These are phyloP conservation scores for Drosophila sp. DNA, from an alignment of 1,140 invertebrate species.

Conservation along the genomic window DNA sequence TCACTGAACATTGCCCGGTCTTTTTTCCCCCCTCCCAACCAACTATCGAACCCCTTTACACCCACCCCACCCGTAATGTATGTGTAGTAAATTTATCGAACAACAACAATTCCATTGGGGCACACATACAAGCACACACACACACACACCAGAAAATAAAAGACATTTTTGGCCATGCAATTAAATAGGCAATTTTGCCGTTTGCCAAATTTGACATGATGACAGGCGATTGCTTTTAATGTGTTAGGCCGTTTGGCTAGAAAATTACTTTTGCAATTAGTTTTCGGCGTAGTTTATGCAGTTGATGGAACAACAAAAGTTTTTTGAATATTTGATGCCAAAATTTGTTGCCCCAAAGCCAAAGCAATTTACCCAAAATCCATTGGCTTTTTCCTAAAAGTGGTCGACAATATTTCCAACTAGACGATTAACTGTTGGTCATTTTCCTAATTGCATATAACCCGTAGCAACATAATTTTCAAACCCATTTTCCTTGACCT, in stretches of 20 bases:
- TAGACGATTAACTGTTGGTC: not conserved
- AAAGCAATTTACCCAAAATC: not conserved
- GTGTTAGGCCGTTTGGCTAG: slow-evolving; percentile 21
- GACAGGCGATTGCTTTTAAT: slow-evolving; percentile 51
- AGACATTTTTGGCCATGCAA: slow-evolving; percentile 23
- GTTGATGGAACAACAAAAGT: not conserved
- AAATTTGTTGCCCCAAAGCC: not conserved
- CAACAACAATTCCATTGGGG: slow-evolving; percentile 35
- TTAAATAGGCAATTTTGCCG: slow-evolving; percentile 48
- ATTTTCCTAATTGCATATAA: not conserved
- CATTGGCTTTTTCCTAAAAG: not conserved
- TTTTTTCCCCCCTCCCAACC: not conserved
- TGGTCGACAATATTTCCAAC: not conserved
- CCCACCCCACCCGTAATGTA: slow-evolving; percentile 5
- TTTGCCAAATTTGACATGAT: slow-evolving; percentile 46
- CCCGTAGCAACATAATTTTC: not conserved
- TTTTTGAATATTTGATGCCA: slow-evolving; percentile 4
- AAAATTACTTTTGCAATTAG: slow-evolving; percentile 46
- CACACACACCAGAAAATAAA: slow-evolving; percentile 23
- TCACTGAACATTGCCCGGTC: slow-evolving; percentile 41
- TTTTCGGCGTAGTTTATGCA: slow-evolving; percentile 4
- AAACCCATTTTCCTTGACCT: too few species aligned
- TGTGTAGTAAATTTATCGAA: slow-evolving; percentile 41
- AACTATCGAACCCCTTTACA: not conserved
- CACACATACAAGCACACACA: not conserved